Conservation (phyloP, 1,140 invertebrate genomes). For the Drosophila prosaltans region DNA sequence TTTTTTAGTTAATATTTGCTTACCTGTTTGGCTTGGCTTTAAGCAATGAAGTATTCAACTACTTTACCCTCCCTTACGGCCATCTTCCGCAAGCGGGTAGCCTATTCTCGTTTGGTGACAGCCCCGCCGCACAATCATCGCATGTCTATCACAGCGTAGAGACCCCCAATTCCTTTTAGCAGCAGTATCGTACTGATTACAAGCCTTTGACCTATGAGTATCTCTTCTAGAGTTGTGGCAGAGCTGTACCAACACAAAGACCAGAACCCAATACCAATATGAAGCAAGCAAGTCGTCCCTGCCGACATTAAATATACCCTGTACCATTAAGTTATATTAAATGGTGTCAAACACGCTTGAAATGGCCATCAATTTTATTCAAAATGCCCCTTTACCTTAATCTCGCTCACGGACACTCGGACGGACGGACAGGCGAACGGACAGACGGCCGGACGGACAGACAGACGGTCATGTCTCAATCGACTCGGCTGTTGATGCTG, state of each 20-base stretch:
- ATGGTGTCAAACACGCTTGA: no score
- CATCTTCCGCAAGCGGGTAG: slow-evolving; percentile 52
- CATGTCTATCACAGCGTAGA: slow-evolving; percentile 73
- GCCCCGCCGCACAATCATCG: slow-evolving; percentile 52
- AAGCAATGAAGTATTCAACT: slow-evolving; percentile 51
- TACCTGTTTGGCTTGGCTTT: slow-evolving; percentile 56
- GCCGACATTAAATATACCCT: no score
- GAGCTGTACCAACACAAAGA: neutral
- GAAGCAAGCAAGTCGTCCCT: no score
- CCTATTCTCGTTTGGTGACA: slow-evolving; percentile 63
- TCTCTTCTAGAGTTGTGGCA: slow-evolving; percentile 35
- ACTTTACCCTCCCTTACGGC: slow-evolving; percentile 55
- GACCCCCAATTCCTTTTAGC: slow-evolving; percentile 73
- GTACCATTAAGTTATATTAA: no score
- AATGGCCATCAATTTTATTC: no score
- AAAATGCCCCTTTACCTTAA: no score
- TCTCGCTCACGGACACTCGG: no score
- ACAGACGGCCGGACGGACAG: no score
- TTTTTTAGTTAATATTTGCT: slow-evolving; percentile 53
- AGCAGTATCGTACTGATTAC: slow-evolving; percentile 76
- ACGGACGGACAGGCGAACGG: no score
- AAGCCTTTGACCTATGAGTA: slow-evolving; percentile 75
- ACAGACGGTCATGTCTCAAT: no score
- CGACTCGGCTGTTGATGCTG: no score
- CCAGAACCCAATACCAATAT: neutral